Percentiles rank a stretch among this genome's conserved stretches.
phyloP scores from a whole-genome alignment of 2,797 vertebrate genomes.

The Buphagus erythrorhynchus region DNA sequence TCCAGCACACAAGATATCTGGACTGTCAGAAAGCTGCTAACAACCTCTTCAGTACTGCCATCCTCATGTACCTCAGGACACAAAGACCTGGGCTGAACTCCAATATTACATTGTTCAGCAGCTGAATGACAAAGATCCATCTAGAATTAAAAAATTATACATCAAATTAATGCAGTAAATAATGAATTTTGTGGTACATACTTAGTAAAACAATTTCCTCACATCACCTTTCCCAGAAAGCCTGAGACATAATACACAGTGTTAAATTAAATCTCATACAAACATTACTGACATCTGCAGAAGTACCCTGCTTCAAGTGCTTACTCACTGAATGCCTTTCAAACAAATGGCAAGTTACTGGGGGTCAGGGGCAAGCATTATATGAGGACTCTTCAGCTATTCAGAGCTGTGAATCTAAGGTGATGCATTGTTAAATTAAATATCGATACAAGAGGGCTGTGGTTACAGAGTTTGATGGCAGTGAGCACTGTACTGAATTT shows the following conservation, averaged over 20 bases:
- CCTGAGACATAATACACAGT: background rate
- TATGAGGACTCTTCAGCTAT: constrained; percentile 19
- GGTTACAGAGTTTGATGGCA: constrained; percentile 11
- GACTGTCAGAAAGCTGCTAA: background rate
- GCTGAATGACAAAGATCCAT: background rate
- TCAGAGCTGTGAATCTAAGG: constrained; percentile 28
- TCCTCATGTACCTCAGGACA: background rate
- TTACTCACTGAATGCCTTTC: background rate
- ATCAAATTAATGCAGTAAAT: background rate
- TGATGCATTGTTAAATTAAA: constrained; percentile 27
- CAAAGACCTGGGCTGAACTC: background rate
- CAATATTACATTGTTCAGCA: background rate
- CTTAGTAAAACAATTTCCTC: background rate
- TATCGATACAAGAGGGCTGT: background rate
- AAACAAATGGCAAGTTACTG: constrained; percentile 12
- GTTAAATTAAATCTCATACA: constrained; percentile 43
- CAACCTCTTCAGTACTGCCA: background rate
- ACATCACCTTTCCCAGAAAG: constrained; percentile 51
- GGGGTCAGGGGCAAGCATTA: background rate
- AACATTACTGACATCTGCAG: background rate
- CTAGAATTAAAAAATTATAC: background rate
- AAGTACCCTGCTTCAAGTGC: constrained; percentile 2
- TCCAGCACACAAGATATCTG: background rate
- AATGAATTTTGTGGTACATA: background rate
- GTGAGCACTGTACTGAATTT: background rate